A percentile compares a stretch with the other conserved stretches of the same genome.
Conservation (phyloP, 2,888 invertebrate genomes). For the Idaea aversata region DNA sequence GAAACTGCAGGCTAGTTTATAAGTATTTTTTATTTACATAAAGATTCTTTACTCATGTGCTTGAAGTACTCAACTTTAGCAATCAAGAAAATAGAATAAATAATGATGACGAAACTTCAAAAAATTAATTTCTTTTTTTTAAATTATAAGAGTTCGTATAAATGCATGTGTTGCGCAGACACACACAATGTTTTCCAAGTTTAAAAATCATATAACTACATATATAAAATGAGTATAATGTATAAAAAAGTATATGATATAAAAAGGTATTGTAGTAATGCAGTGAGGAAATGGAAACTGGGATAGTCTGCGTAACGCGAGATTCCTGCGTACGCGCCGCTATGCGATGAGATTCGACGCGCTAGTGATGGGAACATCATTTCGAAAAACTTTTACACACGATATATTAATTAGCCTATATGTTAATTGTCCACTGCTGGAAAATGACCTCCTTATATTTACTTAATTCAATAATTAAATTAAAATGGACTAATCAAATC, state of each 20-base stretch:
- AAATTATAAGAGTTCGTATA: slow-evolving; percentile 22
- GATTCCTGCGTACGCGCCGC: slow-evolving; percentile 64
- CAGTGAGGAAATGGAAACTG: slow-evolving; percentile 70
- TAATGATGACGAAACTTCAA: not conserved
- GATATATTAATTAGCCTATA: not conserved
- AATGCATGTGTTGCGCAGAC: slow-evolving; percentile 8
- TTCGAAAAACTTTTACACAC: not conserved
- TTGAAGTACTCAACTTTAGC: not conserved
- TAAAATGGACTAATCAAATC: too few relatives aligned
- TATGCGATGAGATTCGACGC: slow-evolving; percentile 55
- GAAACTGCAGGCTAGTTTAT: too few relatives aligned
- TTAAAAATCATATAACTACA: slow-evolving; percentile 12
- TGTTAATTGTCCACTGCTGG: too few relatives aligned
- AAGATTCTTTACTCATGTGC: not conserved
- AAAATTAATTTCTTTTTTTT: slow-evolving; percentile 2
- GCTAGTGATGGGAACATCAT: slow-evolving; percentile 43
- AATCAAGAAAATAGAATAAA: not conserved
- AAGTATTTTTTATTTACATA: not conserved
- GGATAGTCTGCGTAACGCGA: slow-evolving; percentile 68
- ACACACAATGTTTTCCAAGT: slow-evolving; percentile 18
- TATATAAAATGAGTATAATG: slow-evolving; percentile 7
- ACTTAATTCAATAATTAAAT: too few relatives aligned
- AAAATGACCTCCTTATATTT: too few relatives aligned
- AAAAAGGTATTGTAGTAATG: slow-evolving; percentile 60
- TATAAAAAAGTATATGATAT: slow-evolving; percentile 21